phyloP scores from a whole-genome alignment of 2,113 vertebrate genomes.

The Tyto alba region DNA sequence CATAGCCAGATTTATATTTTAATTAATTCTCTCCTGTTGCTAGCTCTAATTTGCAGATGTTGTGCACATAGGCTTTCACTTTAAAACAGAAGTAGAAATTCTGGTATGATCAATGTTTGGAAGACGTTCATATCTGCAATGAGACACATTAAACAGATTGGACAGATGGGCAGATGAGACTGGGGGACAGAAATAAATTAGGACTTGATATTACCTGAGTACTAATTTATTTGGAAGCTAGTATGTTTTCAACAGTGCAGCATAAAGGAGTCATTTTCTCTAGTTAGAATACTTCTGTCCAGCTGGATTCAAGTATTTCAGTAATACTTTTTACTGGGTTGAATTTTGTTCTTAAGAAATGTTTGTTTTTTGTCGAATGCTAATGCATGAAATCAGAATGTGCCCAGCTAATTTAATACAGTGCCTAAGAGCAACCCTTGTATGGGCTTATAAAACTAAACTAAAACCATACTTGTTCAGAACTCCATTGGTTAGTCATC shows the following conservation, averaged over 20 bases:
- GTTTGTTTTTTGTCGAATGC: not conserved
- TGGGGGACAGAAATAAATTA: not conserved
- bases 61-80: not conserved
- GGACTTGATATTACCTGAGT: not conserved
- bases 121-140: not conserved
- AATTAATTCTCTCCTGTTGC: not conserved
- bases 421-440: not conserved
- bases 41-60: not conserved
- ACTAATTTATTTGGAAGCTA: not conserved
- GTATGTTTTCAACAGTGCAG: not conserved
- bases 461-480: not conserved
- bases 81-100: not conserved
- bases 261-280: not conserved
- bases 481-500: constrained; percentile 13
- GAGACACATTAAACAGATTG: not conserved
- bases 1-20: not conserved
- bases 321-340: not conserved
- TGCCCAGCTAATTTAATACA: not conserved
- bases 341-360: not conserved
- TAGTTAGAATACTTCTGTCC: not conserved
- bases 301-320: not conserved
- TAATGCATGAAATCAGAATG: not conserved
- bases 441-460: not conserved
- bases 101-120: not conserved
- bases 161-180: not conserved